These are phyloP conservation scores for Corythornis leucogaster DNA, from an alignment of 2,797 vertebrate genomes.

Conservation along the genomic window DNA sequence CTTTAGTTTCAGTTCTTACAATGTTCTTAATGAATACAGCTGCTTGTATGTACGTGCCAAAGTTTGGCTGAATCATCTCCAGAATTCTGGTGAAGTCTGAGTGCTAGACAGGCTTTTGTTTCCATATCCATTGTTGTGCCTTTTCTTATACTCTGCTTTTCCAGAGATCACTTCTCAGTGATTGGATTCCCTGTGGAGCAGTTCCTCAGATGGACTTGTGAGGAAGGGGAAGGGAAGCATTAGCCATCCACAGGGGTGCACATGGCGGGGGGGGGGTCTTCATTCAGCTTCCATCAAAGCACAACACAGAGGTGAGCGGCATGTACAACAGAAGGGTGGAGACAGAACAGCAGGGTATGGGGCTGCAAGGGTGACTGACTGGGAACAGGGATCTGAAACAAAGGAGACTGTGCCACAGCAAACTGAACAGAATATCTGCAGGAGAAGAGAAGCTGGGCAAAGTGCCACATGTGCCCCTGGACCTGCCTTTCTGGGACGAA, in stretches of 20 bases:
- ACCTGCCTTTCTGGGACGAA: constrained; percentile 89
- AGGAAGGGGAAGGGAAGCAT: background rate
- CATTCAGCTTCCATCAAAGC: background rate
- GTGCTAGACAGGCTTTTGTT: background rate
- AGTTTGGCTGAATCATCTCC: background rate
- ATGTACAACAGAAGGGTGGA: background rate
- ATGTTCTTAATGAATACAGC: background rate
- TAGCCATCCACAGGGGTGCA: rapidly evolving
- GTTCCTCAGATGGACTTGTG: background rate
- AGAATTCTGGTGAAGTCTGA: background rate
- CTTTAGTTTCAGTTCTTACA: background rate
- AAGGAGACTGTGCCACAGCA: background rate
- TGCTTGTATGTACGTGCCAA: background rate
- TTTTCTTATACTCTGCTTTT: background rate
- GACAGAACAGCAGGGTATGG: background rate
- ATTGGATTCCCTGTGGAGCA: background rate
- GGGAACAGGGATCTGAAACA: background rate
- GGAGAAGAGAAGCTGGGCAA: background rate
- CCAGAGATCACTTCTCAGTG: background rate
- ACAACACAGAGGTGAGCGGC: background rate
- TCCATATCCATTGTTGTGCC: background rate
- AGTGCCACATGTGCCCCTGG: rapidly evolving
- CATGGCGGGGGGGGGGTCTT: background rate
- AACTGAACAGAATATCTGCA: background rate
- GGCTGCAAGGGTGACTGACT: background rate